Percentiles rank a stretch among this genome's conserved stretches.
phyloP scores from a whole-genome alignment of 1,140 invertebrate species.

The Monomorium pharaonis region DNA sequence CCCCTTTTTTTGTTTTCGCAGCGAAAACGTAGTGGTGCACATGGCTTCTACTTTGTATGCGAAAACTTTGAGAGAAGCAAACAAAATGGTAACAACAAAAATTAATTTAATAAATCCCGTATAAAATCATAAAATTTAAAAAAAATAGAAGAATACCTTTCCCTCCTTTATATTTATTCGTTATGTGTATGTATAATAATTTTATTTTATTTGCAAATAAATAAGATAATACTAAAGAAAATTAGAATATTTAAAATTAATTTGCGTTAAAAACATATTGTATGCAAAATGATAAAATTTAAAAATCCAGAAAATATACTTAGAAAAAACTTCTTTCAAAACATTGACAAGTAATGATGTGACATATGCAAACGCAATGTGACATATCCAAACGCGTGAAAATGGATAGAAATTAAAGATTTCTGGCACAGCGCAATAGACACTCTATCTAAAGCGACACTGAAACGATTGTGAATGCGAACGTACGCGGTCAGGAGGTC shows the following conservation, averaged over 20 bases:
- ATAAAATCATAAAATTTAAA: not conserved
- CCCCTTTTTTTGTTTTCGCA: slow-evolving; percentile 50
- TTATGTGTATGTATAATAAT: not conserved
- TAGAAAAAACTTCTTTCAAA: not conserved
- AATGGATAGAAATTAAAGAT: not conserved
- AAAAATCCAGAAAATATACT: not conserved
- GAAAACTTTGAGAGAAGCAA: not conserved
- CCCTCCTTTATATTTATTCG: not conserved
- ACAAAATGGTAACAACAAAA: not conserved
- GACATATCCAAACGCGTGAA: slow-evolving; percentile 25
- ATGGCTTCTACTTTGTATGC: not conserved
- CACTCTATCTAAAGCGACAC: not conserved
- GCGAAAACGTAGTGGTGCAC: slow-evolving; percentile 26
- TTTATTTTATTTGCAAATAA: not conserved
- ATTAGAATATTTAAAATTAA: not conserved
- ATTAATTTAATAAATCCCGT: not conserved
- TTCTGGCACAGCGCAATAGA: slow-evolving; percentile 10
- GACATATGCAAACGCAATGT: too few relatives aligned
- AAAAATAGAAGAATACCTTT: not conserved
- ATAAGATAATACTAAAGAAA: not conserved
- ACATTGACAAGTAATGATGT: not conserved
- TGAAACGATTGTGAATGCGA: slow-evolving; percentile 31
- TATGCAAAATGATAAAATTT: not conserved
- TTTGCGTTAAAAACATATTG: not conserved
- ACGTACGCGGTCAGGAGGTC: slow-evolving; percentile 57